Conservation (phyloP, 1,140 invertebrate genomes). For the Elymnias hypermnestra region DNA sequence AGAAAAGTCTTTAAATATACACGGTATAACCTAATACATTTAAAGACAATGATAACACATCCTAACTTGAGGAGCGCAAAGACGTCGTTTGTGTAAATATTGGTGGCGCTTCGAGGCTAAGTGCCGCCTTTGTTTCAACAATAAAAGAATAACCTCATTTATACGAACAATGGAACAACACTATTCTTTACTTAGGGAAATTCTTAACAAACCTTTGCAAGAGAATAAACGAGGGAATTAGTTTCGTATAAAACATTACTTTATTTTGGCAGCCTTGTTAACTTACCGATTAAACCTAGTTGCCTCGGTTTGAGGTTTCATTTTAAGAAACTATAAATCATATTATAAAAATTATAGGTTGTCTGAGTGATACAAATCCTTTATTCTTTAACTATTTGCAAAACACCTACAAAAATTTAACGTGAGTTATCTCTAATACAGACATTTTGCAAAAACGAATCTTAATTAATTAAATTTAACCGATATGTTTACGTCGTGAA, state of each 20-base stretch:
- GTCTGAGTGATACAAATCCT: too few species aligned
- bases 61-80: slow-evolving; percentile 27
- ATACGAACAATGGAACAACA: slow-evolving; percentile 47
- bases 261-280: too few species aligned
- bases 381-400: too few species aligned
- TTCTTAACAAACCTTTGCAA: slow-evolving; percentile 13
- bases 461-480: too few species aligned
- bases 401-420: too few species aligned
- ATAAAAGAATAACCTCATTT: slow-evolving; percentile 72
- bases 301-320: too few species aligned
- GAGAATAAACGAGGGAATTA: slow-evolving; percentile 6
- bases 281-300: too few species aligned
- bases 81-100: slow-evolving; percentile 61
- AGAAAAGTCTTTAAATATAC: neutral
- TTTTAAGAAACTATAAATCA: too few species aligned
- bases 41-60: slow-evolving; percentile 2
- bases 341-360: too few species aligned
- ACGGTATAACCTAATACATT: neutral
- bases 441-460: too few species aligned
- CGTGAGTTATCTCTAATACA: too few species aligned
- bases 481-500: too few species aligned
- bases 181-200: slow-evolving; percentile 19
- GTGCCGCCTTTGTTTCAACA: slow-evolving; percentile 58
- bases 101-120: slow-evolving; percentile 55
- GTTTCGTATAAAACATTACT: neutral